Conservation (phyloP, 35 echinoderm and acorn worm genomes). For the Lytechinus pictus region DNA sequence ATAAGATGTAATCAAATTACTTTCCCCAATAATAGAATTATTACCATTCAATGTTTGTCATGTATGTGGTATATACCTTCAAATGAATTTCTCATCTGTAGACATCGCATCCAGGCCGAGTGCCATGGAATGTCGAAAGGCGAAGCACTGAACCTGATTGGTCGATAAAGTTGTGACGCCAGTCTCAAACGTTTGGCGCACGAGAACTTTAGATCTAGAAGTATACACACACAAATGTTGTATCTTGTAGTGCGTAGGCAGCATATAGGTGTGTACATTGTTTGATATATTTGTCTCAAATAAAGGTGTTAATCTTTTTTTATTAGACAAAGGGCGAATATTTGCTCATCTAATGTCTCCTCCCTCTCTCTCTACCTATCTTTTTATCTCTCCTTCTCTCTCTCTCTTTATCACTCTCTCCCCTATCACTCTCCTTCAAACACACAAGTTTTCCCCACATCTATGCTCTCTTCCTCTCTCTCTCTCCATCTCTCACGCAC, state of each 20-base stretch:
- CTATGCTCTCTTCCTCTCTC: neutral
- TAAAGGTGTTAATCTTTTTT: neutral
- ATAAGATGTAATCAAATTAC: neutral
- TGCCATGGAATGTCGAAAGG: neutral
- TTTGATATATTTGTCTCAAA: slow-evolving; percentile 14
- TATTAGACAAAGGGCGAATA: neutral
- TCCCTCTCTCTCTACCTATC: neutral
- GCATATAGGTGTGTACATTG: neutral
- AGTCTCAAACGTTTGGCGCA: neutral
- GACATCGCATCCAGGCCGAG: neutral
- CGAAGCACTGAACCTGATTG: neutral
- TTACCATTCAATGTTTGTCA: neutral
- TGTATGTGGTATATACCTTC: neutral
- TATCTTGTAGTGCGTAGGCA: neutral
- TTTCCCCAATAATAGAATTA: neutral
- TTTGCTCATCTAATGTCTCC: neutral
- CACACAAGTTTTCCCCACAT: neutral
- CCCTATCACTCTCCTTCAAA: neutral
- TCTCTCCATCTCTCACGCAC: neutral
- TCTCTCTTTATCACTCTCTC: neutral
- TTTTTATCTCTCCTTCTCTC: neutral
- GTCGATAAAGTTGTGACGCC: slow-evolving; percentile 1
- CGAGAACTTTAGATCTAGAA: neutral
- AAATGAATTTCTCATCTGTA: neutral
- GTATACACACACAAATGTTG: too few species aligned